Evolutionary conservation across 2,888 invertebrate genomes (phyloP).

Genomic region (Drosophila engyochracea): DNA sequence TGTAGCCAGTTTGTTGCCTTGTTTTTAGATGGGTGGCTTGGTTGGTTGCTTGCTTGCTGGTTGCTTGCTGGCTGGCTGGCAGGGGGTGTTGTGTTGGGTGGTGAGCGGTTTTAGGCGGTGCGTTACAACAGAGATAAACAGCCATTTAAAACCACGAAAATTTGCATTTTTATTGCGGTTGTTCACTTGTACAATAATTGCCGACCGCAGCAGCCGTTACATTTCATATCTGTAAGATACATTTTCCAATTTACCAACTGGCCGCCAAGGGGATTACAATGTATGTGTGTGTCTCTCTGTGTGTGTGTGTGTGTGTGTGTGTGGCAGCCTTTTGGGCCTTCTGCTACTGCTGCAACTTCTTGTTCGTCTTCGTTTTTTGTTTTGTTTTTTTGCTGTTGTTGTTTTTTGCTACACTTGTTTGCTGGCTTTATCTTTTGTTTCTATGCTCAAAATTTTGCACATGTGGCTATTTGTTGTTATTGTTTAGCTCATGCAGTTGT

Average conservation of each 20-base stretch:
- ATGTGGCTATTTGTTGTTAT: constrained; percentile 61
- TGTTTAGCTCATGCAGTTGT: constrained; percentile 49
- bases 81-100: not conserved
- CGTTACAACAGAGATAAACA: constrained; percentile 46
- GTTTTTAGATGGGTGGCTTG: not conserved
- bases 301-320: constrained; percentile 13
- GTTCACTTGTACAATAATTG: constrained; percentile 74
- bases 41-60: not conserved
- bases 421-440: constrained; percentile 72
- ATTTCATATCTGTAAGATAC: constrained; percentile 61
- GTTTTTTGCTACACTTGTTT: constrained; percentile 65
- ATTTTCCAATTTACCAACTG: constrained; percentile 59
- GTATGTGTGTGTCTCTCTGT: not conserved
- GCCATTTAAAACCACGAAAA: constrained; percentile 58
- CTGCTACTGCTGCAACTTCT: constrained; percentile 15
- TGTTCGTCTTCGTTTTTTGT: constrained; percentile 33
- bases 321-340: constrained; percentile 9
- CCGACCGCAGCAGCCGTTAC: constrained; percentile 51
- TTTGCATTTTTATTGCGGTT: constrained; percentile 77
- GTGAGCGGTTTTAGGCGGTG: not conserved
- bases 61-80: not conserved
- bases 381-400: constrained; percentile 10
- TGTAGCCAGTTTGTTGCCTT: constrained; percentile 27
- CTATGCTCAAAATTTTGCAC: constrained; percentile 77
- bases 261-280: constrained; percentile 49